Percentiles rank a stretch among this genome's conserved stretches.
Evolutionary conservation across 1,140 invertebrate genomes (phyloP).

Genomic region (Polypedilum vanderplanki): DNA sequence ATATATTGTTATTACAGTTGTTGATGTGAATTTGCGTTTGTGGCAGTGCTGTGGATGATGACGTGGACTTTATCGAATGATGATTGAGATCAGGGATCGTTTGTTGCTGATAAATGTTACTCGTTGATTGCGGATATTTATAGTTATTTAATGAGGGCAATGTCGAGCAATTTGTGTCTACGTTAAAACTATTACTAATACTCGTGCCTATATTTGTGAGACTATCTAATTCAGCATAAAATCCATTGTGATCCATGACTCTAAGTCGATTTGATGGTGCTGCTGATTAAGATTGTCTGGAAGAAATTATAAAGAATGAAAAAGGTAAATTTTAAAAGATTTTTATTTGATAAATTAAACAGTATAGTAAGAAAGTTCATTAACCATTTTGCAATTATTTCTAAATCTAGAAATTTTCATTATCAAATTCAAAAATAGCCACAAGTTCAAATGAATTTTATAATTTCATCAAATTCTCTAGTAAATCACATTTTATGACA

Average conservation of each 20-base stretch:
- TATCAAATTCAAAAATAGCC: too few relatives aligned
- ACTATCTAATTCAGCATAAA: slow-evolving; percentile 26
- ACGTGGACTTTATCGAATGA: slow-evolving; percentile 1
- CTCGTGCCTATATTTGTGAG: slow-evolving; percentile 16
- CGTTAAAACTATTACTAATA: neutral
- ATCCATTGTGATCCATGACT: slow-evolving; percentile 28
- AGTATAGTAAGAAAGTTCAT: too few relatives aligned
- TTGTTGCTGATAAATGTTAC: slow-evolving; percentile 23
- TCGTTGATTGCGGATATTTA: slow-evolving; percentile 20
- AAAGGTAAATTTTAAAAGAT: too few relatives aligned
- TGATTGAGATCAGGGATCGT: slow-evolving; percentile 8
- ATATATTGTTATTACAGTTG: slow-evolving; percentile 22
- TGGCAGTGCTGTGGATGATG: neutral
- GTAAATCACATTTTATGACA: too few relatives aligned
- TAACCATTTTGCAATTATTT: too few relatives aligned
- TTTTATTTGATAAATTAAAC: too few relatives aligned
- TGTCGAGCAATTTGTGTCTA: neutral
- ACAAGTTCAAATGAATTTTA: too few relatives aligned
- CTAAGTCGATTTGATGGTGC: neutral
- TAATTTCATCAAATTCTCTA: too few relatives aligned
- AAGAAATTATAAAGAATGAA: neutral
- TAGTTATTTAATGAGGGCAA: slow-evolving; percentile 22
- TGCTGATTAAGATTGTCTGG: neutral
- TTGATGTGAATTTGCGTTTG: slow-evolving; percentile 23
- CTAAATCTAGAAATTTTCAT: too few relatives aligned